Conservation (phyloP, 92 coral and sea anemone genomes). For the Phenganax marumi region DNA sequence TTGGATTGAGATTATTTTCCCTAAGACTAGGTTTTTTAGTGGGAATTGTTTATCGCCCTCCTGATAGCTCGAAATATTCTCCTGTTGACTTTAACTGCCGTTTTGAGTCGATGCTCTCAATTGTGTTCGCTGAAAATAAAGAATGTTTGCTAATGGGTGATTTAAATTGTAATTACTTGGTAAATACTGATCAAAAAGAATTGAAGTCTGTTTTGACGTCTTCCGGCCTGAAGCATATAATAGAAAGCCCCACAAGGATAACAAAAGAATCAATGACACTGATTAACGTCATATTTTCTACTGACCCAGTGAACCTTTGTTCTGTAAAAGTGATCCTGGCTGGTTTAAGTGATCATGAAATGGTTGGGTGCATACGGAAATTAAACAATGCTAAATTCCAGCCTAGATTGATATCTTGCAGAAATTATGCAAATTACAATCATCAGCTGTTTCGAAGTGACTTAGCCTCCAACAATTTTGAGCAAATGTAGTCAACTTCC, state of each 20-base stretch:
- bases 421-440: neutral
- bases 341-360: constrained; percentile 10
- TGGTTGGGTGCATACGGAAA: constrained; percentile 22
- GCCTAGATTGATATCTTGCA: neutral
- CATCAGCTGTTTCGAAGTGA: neutral
- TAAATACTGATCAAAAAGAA: neutral
- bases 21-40: neutral
- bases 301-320: neutral
- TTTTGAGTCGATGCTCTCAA: neutral
- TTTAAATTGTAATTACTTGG: constrained; percentile 11
- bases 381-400: neutral
- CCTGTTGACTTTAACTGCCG: neutral
- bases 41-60: constrained; percentile 28
- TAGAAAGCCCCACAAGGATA: neutral
- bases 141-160: neutral
- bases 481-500: neutral
- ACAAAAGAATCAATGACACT: neutral
- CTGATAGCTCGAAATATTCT: constrained; percentile 4
- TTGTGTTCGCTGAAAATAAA: neutral
- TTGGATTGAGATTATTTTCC: constrained; percentile 1
- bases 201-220: neutral
- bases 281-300: neutral
- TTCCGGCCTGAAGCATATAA: neutral
- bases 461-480: neutral
- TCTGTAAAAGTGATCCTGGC: neutral